Conservation (phyloP, 2,888 invertebrate species). For the Parthenolecanium corni region DNA sequence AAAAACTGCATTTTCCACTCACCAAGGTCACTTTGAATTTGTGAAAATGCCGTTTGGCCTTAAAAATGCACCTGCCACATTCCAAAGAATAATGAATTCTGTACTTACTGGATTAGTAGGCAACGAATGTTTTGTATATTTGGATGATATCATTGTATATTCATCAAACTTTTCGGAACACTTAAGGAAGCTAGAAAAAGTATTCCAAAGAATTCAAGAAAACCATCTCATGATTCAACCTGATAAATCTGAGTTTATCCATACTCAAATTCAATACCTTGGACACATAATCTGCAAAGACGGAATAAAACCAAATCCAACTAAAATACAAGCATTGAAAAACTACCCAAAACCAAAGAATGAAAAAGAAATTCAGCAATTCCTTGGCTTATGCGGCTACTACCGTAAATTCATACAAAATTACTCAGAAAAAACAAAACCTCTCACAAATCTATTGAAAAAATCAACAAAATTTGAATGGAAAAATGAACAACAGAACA, state of each 20-base stretch:
- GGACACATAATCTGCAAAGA: constrained; percentile 30
- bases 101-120: constrained; percentile 34
- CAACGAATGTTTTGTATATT: constrained; percentile 29
- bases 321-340: constrained; percentile 17
- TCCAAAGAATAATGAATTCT: constrained; percentile 36
- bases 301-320: constrained; percentile 29
- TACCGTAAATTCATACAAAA: constrained; percentile 23
- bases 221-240: constrained; percentile 20
- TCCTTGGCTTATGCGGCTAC: constrained; percentile 36
- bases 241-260: constrained; percentile 10
- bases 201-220: constrained; percentile 18
- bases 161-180: constrained; percentile 13
- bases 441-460: background rate
- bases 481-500: background rate
- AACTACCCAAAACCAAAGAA: constrained; percentile 28
- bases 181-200: constrained; percentile 1
- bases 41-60: constrained; percentile 36
- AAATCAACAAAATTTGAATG: background rate
- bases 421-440: constrained; percentile 24
- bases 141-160: constrained; percentile 33
- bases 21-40: constrained; percentile 33
- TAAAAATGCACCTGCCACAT: constrained; percentile 36
- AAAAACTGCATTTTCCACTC: constrained; percentile 23
- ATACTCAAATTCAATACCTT: constrained; percentile 16
- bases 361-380: constrained; percentile 32